Conservation (phyloP, 2,797 vertebrate species). For the Gallirallus australis region DNA sequence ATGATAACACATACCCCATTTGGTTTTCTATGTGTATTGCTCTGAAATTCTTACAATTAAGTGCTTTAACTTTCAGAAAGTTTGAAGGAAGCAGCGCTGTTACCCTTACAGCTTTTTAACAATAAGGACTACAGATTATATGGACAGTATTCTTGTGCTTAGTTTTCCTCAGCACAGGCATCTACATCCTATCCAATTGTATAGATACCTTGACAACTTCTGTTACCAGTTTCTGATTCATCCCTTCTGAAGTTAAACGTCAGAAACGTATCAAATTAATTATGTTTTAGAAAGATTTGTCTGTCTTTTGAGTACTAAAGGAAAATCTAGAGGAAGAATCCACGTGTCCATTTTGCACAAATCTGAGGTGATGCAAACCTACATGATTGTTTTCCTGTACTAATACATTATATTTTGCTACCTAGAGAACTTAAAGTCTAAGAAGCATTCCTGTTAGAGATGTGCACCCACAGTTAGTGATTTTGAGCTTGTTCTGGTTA, state of each 20-base stretch:
- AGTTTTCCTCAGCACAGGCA: neutral
- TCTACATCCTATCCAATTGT: neutral
- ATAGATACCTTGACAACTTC: neutral
- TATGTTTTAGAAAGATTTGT: neutral
- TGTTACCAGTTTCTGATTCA: neutral
- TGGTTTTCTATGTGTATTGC: neutral
- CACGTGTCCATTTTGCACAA: neutral
- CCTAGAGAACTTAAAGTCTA: neutral
- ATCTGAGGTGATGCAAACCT: neutral
- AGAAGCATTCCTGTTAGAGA: neutral
- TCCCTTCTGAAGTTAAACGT: neutral
- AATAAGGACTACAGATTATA: neutral
- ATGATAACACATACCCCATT: neutral
- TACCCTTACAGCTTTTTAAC: neutral
- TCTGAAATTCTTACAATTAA: neutral
- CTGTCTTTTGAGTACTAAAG: neutral
- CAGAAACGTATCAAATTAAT: neutral
- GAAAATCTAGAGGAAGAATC: neutral
- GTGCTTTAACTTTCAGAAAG: neutral
- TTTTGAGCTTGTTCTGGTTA: neutral
- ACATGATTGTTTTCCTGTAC: neutral
- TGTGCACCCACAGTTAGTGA: neutral
- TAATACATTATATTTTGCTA: neutral
- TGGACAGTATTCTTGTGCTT: neutral
- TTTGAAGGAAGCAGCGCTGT: neutral